Conservation (phyloP, 2,797 vertebrate genomes). For the Argyrosomus regius region DNA sequence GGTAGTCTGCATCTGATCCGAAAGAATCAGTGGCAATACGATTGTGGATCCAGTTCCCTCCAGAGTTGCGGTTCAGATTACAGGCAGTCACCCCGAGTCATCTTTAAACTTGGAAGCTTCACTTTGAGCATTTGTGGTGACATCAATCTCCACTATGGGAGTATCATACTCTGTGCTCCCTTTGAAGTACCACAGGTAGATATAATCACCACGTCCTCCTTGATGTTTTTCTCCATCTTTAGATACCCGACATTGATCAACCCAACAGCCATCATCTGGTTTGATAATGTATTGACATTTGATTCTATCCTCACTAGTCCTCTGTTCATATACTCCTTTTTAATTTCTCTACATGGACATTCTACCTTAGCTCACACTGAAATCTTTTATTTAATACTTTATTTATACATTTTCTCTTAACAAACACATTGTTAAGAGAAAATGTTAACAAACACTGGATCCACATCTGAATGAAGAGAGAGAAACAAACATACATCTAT, state of each 20-base stretch:
- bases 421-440: too few species aligned
- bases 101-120: not conserved
- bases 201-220: not conserved
- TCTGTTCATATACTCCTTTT: too few species aligned
- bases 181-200: slow-evolving; percentile 16
- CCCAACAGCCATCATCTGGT: slow-evolving; percentile 4
- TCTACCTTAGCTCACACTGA: too few species aligned
- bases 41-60: not conserved
- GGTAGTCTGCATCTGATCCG: too few species aligned
- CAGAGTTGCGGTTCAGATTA: not conserved
- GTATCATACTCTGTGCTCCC: not conserved
- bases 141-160: not conserved
- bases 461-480: too few species aligned
- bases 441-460: too few species aligned
- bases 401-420: too few species aligned
- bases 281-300: too few species aligned
- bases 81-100: slow-evolving; percentile 11
- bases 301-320: too few species aligned
- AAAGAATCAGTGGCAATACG: not conserved
- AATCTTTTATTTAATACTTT: too few species aligned
- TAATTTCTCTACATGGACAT: too few species aligned
- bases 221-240: not conserved
- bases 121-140: not conserved
- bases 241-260: slow-evolving; percentile 13
- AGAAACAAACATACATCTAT: too few species aligned